These are phyloP conservation scores for Drosophila nr. fundita DNA, from an alignment of 2,888 invertebrate species.

Conservation along the genomic window DNA sequence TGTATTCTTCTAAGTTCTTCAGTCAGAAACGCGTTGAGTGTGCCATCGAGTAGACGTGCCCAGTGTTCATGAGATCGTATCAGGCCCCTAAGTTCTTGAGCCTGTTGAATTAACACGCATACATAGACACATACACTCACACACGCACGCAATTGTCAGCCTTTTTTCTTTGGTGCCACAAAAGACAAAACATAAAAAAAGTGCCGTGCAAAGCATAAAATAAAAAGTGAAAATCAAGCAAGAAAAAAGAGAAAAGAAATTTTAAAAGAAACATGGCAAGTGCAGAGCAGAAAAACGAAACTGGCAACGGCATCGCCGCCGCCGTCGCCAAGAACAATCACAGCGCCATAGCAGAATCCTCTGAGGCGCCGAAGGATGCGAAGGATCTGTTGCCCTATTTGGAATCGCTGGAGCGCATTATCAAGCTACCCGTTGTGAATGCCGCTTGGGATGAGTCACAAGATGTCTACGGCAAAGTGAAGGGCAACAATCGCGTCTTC, in stretches of 20 bases:
- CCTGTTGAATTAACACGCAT: constrained; percentile 40
- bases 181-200: constrained; percentile 54
- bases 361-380: constrained; percentile 77
- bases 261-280: constrained; percentile 69
- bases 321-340: constrained; percentile 51
- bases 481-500: constrained; percentile 88
- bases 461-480: constrained; percentile 87
- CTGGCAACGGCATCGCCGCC: constrained; percentile 37
- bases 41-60: constrained; percentile 70
- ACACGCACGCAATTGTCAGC: constrained; percentile 28
- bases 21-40: constrained; percentile 76
- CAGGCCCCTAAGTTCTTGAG: constrained; percentile 53
- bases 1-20: constrained; percentile 9
- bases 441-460: constrained; percentile 87
- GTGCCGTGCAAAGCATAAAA: constrained; percentile 63
- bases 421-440: constrained; percentile 87
- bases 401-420: constrained; percentile 87
- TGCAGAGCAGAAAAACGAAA: constrained; percentile 70
- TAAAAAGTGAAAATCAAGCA: constrained; percentile 60
- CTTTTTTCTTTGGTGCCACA: constrained; percentile 59
- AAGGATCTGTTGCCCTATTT: constrained; percentile 85
- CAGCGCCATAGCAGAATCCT: constrained; percentile 21
- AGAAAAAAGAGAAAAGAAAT: constrained; percentile 39
- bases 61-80: constrained; percentile 40
- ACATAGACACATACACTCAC: constrained; percentile 24